Conservation (phyloP, 2,888 invertebrate genomes). For the Sinohyriopsis cumingii region DNA sequence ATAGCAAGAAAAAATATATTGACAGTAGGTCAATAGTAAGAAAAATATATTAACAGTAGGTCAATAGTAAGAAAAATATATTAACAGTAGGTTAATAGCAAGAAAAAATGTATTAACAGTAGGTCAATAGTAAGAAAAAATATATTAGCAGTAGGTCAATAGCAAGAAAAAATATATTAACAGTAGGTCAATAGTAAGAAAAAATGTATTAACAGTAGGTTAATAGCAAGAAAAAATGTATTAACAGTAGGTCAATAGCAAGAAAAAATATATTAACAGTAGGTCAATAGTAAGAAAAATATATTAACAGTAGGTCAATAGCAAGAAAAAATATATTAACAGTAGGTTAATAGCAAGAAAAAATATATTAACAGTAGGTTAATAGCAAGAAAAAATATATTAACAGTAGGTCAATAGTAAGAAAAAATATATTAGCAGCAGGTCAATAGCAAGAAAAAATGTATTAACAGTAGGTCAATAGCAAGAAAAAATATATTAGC, state of each 20-base stretch:
- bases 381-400: conserved; percentile 19
- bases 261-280: not conserved
- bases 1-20: conserved; percentile 4
- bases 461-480: conserved; percentile 22
- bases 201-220: not conserved
- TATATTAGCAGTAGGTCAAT: conserved; percentile 22
- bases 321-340: not conserved
- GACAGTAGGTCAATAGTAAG: conserved; percentile 18
- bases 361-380: not conserved
- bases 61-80: conserved; percentile 22
- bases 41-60: not conserved
- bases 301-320: conserved; percentile 25
- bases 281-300: conserved; percentile 19
- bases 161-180: not conserved
- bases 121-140: conserved; percentile 19
- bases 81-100: conserved; percentile 22
- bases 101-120: not conserved
- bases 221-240: conserved; percentile 17
- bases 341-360: conserved; percentile 19
- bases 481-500: not conserved
- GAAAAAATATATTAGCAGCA: not conserved
- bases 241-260: conserved; percentile 22
- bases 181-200: conserved; percentile 19
- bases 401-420: conserved; percentile 21
- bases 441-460: conserved; percentile 19